Percentiles rank a stretch among this genome's conserved stretches.
These are phyloP conservation scores for Phenganax subtilis DNA, from an alignment of 92 coral and sea anemone species.

Conservation along the genomic window DNA sequence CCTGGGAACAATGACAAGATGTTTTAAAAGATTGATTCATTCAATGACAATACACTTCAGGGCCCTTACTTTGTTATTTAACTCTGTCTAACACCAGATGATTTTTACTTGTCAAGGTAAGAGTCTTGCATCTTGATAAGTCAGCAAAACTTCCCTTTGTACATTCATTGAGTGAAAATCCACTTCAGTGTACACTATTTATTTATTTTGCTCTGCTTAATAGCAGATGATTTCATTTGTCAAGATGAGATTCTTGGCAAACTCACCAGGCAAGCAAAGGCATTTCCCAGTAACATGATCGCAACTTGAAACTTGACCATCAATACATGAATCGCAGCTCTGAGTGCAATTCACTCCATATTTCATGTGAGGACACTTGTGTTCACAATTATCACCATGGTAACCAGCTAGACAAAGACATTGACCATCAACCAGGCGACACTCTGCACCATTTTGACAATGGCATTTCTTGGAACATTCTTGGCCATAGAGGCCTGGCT, in stretches of 20 bases:
- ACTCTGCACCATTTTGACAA: conserved; percentile 67
- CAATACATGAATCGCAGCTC: conserved; percentile 59
- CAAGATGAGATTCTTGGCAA: too few relatives aligned
- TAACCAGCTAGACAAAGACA: conserved; percentile 82
- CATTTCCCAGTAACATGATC: conserved; percentile 63
- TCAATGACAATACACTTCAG: too few relatives aligned
- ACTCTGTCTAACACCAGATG: too few relatives aligned
- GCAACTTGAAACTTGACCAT: conserved; percentile 52
- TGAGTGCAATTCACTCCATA: conserved; percentile 75
- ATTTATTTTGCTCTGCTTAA: too few relatives aligned
- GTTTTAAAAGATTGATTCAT: not conserved
- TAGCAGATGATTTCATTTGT: too few relatives aligned
- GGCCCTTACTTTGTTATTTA: too few relatives aligned
- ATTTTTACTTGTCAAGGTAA: too few relatives aligned
- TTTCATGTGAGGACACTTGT: conserved; percentile 56
- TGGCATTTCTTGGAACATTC: conserved; percentile 58
- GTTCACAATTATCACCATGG: conserved; percentile 68
- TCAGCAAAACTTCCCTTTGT: too few relatives aligned
- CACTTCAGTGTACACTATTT: too few relatives aligned
- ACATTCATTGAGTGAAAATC: too few relatives aligned
- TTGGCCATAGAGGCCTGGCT: conserved; percentile 63
- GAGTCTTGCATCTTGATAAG: too few relatives aligned
- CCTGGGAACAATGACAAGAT: not conserved
- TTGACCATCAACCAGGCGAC: conserved; percentile 60
- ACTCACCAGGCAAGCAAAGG: conserved; percentile 49